phyloP scores from a whole-genome alignment of 2,113 vertebrate species.

The Amazona guildingii region DNA sequence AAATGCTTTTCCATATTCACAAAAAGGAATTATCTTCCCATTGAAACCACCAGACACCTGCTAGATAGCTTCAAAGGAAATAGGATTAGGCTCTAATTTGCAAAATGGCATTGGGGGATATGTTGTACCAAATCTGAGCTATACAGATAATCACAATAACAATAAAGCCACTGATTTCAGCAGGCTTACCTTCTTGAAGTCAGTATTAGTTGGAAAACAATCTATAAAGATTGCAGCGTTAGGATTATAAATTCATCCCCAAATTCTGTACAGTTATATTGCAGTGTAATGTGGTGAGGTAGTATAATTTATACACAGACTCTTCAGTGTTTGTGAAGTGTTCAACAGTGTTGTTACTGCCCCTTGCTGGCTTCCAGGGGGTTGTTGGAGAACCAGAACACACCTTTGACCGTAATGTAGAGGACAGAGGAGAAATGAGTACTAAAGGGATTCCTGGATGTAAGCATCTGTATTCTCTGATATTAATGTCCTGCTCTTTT shows the following conservation, averaged over 20 bases:
- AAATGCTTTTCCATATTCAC: constrained; percentile 26
- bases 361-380: accelerated
- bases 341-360: neutral
- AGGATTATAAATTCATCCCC: neutral
- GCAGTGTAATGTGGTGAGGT: neutral
- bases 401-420: neutral
- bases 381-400: neutral
- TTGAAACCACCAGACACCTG: constrained; percentile 13
- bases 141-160: neutral
- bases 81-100: constrained; percentile 19
- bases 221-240: neutral
- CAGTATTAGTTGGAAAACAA: neutral
- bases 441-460: neutral
- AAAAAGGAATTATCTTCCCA: constrained; percentile 1
- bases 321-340: neutral
- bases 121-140: neutral
- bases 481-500: neutral
- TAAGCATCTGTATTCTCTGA: neutral
- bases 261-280: neutral
- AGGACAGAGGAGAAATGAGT: neutral
- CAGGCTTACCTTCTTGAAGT: neutral
- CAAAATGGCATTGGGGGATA: neutral
- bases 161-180: neutral
- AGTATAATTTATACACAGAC: neutral
- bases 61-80: constrained; percentile 7